Evolutionary conservation across 2,888 invertebrate genomes (phyloP).

Genomic region (Acholoe squamosa): DNA sequence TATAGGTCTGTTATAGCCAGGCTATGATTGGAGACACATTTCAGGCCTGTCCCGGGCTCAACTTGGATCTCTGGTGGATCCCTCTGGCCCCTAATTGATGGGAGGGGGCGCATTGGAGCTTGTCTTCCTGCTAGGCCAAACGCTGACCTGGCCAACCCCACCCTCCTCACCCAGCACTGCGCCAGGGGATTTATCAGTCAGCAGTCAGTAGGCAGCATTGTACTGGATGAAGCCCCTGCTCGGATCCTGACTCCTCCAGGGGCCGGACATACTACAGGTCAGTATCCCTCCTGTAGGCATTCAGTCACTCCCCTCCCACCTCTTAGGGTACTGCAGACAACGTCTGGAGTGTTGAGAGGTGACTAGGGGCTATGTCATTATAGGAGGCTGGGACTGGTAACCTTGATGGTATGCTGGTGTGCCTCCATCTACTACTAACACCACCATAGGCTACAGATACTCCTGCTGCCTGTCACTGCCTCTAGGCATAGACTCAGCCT

Average conservation of each 20-base stretch:
- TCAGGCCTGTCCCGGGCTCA: background rate
- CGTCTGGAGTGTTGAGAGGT: background rate
- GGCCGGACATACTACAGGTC: slow-evolving; percentile 7
- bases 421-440: background rate
- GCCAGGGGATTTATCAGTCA: slow-evolving; percentile 12
- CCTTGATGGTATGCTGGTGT: background rate
- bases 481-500: background rate
- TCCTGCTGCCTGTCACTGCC: background rate
- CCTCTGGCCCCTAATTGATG: background rate
- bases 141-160: too few species aligned
- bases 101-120: background rate
- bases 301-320: background rate
- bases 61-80: background rate
- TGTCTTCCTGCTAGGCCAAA: too few species aligned
- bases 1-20: too few species aligned
- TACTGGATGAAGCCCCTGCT: background rate
- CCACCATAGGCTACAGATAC: background rate
- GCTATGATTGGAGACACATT: background rate
- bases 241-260: slow-evolving; percentile 1
- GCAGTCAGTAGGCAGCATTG: background rate
- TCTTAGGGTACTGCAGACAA: background rate
- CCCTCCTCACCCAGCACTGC: background rate
- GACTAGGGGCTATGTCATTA: background rate
- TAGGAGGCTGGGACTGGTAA: background rate
- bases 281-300: slow-evolving; percentile 2